These are phyloP conservation scores for Apistogramma diplotaenia DNA, from an alignment of 2,113 vertebrate species.

Conservation along the genomic window DNA sequence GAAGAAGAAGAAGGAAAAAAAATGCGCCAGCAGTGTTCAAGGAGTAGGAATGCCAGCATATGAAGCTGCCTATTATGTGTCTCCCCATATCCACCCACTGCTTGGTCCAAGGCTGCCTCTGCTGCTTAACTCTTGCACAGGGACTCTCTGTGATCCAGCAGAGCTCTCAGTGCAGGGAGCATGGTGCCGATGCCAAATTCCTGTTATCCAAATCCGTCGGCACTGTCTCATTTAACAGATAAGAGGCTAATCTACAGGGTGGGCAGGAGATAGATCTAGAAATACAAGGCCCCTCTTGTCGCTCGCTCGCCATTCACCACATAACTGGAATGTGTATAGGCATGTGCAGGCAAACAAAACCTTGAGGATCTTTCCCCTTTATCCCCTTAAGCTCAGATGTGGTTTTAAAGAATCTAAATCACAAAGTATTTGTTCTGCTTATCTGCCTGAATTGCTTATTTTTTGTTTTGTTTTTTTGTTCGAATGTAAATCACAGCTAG, in stretches of 20 bases:
- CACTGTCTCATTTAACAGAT: slow-evolving; percentile 76
- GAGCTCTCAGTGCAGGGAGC: slow-evolving; percentile 45
- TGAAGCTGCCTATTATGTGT: slow-evolving; percentile 54
- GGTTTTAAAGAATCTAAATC: slow-evolving; percentile 22
- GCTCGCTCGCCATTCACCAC: slow-evolving; percentile 51
- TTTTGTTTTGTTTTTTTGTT: slow-evolving; percentile 5
- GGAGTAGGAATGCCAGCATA: slow-evolving; percentile 32
- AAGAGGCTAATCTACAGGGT: slow-evolving; percentile 73
- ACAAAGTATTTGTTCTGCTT: slow-evolving; percentile 32
- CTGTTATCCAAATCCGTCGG: slow-evolving; percentile 70
- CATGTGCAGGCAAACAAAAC: slow-evolving; percentile 67
- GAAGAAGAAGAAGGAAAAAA: neutral
- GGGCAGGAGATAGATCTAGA: slow-evolving; percentile 62
- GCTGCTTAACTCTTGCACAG: slow-evolving; percentile 46
- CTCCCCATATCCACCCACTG: slow-evolving; percentile 56
- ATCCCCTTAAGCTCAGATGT: slow-evolving; percentile 8
- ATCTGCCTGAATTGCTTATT: slow-evolving; percentile 6
- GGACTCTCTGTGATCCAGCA: slow-evolving; percentile 54
- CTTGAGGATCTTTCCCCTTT: slow-evolving; percentile 39
- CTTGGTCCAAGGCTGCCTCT: slow-evolving; percentile 66
- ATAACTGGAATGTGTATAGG: slow-evolving; percentile 69
- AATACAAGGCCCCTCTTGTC: slow-evolving; percentile 73
- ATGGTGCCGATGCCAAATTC: slow-evolving; percentile 58
- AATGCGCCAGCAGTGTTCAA: slow-evolving; percentile 11
- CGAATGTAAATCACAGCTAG: neutral